Evolutionary conservation across 2,888 invertebrate species (phyloP).

Genomic region (Antheraea assamensis): DNA sequence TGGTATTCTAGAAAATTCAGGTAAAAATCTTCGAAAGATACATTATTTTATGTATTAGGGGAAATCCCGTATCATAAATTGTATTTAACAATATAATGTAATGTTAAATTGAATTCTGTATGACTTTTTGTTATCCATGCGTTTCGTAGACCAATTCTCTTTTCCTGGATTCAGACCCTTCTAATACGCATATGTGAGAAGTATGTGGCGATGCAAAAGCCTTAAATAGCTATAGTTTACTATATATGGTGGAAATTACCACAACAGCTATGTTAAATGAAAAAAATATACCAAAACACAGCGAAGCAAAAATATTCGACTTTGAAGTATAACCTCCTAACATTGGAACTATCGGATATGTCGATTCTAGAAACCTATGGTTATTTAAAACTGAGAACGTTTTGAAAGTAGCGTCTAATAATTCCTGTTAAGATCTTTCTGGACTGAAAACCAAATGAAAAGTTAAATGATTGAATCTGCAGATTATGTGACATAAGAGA

Average conservation of each 20-base stretch:
- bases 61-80: background rate
- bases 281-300: background rate
- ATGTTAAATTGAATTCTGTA: background rate
- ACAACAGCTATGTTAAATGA: background rate
- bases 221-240: background rate
- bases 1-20: background rate
- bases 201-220: background rate
- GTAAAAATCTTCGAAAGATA: background rate
- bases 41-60: background rate
- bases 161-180: background rate
- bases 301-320: no score
- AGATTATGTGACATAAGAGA: no score
- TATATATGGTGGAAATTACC: background rate
- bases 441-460: no score
- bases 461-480: no score
- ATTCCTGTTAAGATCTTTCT: no score
- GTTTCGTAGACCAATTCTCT: background rate
- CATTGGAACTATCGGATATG: no score
- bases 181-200: background rate
- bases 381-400: no score
- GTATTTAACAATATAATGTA: background rate
- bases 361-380: no score
- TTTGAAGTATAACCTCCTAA: no score
- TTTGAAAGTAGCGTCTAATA: no score
- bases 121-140: background rate